Evolutionary conservation across 2,113 vertebrate species (phyloP).

Genomic region (Hystrix brachyura): DNA sequence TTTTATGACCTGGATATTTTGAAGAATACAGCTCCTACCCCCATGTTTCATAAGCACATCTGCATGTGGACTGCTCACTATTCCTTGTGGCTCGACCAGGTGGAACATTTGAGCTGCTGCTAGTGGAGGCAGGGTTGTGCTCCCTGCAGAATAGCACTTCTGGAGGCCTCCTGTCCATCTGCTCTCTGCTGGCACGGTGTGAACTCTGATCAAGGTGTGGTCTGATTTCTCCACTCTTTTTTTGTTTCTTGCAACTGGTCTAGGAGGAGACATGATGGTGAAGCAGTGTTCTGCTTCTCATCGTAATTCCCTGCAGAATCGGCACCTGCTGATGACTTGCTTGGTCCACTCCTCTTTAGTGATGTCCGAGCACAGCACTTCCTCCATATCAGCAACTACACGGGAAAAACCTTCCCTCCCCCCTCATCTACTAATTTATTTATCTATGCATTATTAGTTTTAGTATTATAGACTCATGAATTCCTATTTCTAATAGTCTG

Average conservation of each 20-base stretch:
- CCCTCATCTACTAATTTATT: background rate
- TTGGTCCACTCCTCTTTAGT: rapidly evolving
- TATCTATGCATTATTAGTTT: no score
- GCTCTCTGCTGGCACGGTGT: background rate
- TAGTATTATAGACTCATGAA: background rate
- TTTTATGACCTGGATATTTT: background rate
- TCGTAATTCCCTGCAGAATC: rapidly evolving
- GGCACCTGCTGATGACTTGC: rapidly evolving
- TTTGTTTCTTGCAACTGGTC: background rate
- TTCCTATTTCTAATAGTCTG: background rate
- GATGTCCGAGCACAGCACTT: background rate
- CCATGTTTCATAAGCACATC: background rate
- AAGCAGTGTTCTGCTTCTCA: rapidly evolving
- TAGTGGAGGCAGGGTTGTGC: background rate
- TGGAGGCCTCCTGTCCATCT: background rate
- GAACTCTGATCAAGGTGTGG: background rate
- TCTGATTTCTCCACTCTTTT: background rate
- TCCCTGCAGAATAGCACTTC: background rate
- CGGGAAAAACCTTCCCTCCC: rapidly evolving
- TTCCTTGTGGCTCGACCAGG: background rate
- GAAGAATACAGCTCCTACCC: background rate
- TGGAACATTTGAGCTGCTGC: background rate
- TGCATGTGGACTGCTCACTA: background rate
- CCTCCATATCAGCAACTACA: rapidly evolving
- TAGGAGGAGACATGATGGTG: rapidly evolving